Base-by-base conservation (phyloP, 2,888 invertebrate species). In the Idaea aversata region DNA sequence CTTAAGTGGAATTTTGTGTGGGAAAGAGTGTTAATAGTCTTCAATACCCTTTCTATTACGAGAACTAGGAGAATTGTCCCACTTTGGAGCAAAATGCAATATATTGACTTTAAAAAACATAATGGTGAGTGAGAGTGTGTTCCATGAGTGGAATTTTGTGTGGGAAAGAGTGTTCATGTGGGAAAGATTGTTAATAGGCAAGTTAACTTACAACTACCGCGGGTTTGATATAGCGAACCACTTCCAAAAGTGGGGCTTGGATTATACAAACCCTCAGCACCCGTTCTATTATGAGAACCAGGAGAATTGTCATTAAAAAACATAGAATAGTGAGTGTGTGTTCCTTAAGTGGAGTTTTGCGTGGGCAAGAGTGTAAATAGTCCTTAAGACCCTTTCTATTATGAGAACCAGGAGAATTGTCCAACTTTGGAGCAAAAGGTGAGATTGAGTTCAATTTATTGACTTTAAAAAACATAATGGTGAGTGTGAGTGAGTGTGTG, bases 211-310 rank as follows among this genome's bases (percentile, higher is more conserved):
- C 88, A 98, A 99, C 84, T 80, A 91, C 83, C 94, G 98, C 63
- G 98, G 96, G 0, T 99, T 98, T 87, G 99, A 99, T 87, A 92
- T 99, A 63, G 98, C 98, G 4, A 99, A 99, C 88, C 99, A 99
- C 81, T 98, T 99, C 85, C 94, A 97, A 71, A 98, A 99, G 85
- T 98, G 98, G 97, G 95, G 95, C 0, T 97, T 97, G 82, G 97
- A 98, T 82, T 98, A 99, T 86, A 97, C 96, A 0, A 95, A 95
- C 67, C 94, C 95, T 0, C 93, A 95, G 57, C 94, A 95, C 75
- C 98, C 98, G 0, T 96, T 95, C 87, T 99, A 96, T 87, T 93
- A 91, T 67, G 96, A 96, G 72, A 90, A 94, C 63, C 91, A 91
- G 1, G 94, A 95, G 6, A 94, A 95, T 71, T 96, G 95, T 80